A percentile compares a stretch with the other conserved stretches of the same genome.
These are phyloP conservation scores for Eupsilia transversa DNA, from an alignment of 2,888 invertebrate species.

Conservation along the genomic window DNA sequence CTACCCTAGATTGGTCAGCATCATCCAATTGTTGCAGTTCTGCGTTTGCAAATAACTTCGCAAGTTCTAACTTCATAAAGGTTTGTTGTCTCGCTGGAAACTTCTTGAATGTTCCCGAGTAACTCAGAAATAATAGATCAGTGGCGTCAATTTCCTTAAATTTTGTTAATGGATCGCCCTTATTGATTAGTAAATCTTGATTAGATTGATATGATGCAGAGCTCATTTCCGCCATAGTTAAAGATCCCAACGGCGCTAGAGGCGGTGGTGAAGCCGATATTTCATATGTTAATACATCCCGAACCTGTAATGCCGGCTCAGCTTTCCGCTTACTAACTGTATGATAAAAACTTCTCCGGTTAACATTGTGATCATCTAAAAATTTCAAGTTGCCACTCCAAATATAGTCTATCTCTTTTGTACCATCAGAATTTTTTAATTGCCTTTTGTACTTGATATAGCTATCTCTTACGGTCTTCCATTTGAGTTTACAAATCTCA, in stretches of 20 bases:
- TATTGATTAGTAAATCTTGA: constrained; percentile 19
- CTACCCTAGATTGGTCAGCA: constrained; percentile 4
- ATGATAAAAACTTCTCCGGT: constrained; percentile 34
- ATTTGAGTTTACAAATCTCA: constrained; percentile 70
- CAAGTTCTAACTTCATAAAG: constrained; percentile 67
- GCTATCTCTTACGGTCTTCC: constrained; percentile 73
- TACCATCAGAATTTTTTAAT: constrained; percentile 53
- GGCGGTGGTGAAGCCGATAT: constrained; percentile 44
- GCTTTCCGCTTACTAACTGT: background rate
- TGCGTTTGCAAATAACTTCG: constrained; percentile 67
- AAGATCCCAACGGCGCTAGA: constrained; percentile 30
- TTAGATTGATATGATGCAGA: constrained; percentile 11
- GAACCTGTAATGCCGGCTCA: constrained; percentile 3
- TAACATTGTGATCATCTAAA: constrained; percentile 62
- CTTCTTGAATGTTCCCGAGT: constrained; percentile 67
- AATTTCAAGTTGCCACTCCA: constrained; percentile 69
- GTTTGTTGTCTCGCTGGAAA: constrained; percentile 62
- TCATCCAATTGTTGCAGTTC: constrained; percentile 56
- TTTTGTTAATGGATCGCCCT: constrained; percentile 7
- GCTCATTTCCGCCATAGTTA: constrained; percentile 5
- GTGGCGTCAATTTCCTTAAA: constrained; percentile 55
- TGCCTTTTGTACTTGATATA: constrained; percentile 72
- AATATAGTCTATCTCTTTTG: constrained; percentile 65
- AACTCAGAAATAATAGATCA: constrained; percentile 69
- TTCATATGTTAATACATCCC: constrained; percentile 14